phyloP scores from a whole-genome alignment of 2,113 vertebrate species.

The Kobus ellipsiprymnus region DNA sequence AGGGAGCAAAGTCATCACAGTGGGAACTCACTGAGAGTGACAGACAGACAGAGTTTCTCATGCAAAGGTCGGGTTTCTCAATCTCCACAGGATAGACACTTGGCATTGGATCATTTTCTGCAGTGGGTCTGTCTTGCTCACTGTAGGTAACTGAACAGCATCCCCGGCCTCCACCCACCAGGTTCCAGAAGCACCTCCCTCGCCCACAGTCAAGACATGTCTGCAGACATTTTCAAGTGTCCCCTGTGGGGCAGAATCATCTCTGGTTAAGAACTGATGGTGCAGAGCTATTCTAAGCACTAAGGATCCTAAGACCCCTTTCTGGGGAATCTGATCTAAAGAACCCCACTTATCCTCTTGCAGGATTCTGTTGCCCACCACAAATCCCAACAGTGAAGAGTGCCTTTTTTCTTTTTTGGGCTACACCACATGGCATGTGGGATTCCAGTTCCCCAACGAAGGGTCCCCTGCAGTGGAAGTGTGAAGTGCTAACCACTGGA shows the following conservation, averaged over 20 bases:
- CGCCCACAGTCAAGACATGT: neutral
- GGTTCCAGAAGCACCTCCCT: neutral
- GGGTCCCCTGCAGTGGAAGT: neutral
- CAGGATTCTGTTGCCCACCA: neutral
- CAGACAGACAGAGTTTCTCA: neutral
- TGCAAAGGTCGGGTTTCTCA: neutral
- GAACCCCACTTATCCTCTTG: neutral
- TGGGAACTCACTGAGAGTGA: neutral
- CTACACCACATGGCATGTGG: neutral
- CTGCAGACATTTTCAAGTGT: neutral
- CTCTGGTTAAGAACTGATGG: neutral
- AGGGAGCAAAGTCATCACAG: neutral
- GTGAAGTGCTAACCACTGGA: neutral
- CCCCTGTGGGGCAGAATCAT: neutral
- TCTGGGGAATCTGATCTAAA: neutral
- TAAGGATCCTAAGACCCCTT: neutral
- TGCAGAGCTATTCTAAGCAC: neutral
- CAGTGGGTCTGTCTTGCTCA: neutral
- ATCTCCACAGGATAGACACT: neutral
- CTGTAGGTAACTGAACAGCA: neutral
- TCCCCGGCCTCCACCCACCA: neutral
- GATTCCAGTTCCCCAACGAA: neutral
- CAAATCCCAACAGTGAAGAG: neutral
- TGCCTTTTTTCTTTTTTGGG: neutral
- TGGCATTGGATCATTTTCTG: neutral